phyloP scores from a whole-genome alignment of 2,113 vertebrate genomes.

The Climacteris rufus region DNA sequence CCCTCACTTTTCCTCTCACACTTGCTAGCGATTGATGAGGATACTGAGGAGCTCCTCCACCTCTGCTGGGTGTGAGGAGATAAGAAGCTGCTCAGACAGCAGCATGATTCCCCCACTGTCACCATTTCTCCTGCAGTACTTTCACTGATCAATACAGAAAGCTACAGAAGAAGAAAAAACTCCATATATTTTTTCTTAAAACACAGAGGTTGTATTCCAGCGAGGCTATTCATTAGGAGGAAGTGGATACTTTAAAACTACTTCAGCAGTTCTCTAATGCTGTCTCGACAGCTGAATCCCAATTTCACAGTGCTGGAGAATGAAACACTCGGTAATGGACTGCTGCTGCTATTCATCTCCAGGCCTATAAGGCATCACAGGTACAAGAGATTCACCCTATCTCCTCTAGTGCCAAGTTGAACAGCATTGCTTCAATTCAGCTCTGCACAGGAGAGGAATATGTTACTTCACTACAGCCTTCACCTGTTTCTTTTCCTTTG shows the following conservation, averaged over 20 bases:
- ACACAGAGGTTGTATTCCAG: slow-evolving; percentile 41
- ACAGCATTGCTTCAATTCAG: not conserved
- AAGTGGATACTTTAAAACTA: slow-evolving; percentile 23
- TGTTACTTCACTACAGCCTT: not conserved
- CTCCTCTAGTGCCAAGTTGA: not conserved
- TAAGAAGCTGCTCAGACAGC: slow-evolving; percentile 7
- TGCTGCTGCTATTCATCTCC: not conserved
- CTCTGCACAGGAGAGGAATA: not conserved
- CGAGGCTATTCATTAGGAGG: slow-evolving; percentile 29
- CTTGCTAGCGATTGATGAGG: not conserved
- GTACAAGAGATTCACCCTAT: not conserved
- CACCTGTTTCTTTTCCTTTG: not conserved
- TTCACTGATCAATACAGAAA: slow-evolving; percentile 55
- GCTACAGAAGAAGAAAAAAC: not conserved
- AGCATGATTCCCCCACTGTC: not conserved
- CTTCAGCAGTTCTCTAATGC: slow-evolving; percentile 7
- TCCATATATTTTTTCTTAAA: slow-evolving; percentile 40
- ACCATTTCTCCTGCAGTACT: slow-evolving; percentile 45
- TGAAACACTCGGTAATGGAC: not conserved
- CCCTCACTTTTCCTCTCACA: not conserved
- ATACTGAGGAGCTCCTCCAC: not conserved
- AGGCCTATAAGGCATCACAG: too few species aligned
- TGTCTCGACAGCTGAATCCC: slow-evolving; percentile 16
- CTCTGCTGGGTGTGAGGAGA: not conserved
- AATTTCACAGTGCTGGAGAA: slow-evolving; percentile 5